phyloP scores from a whole-genome alignment of 1,140 invertebrate genomes.

The Pteromalus puparum region DNA sequence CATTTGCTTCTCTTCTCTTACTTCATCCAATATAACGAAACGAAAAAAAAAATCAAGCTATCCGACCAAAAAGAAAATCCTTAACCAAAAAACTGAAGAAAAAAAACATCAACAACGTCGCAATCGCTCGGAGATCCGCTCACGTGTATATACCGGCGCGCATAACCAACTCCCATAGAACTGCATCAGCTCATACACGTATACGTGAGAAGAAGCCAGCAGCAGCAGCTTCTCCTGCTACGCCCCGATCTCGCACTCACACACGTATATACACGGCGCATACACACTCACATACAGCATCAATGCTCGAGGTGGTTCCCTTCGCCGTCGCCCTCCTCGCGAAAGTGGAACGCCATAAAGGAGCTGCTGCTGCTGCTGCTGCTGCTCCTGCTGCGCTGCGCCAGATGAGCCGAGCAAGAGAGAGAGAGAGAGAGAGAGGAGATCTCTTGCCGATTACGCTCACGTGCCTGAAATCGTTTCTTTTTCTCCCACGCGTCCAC shows the following conservation, averaged over 20 bases:
- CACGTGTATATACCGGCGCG: neutral
- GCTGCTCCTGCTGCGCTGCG: conserved; percentile 47
- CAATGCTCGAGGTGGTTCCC: conserved; percentile 41
- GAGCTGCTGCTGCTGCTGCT: conserved; percentile 64
- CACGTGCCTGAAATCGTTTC: conserved; percentile 63
- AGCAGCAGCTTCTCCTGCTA: conserved; percentile 59
- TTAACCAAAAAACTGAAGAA: neutral
- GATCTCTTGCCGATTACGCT: conserved; percentile 62
- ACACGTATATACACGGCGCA: neutral
- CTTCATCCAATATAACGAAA: neutral
- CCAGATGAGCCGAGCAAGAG: conserved; percentile 46
- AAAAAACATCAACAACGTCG: neutral
- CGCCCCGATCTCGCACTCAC: conserved; percentile 65
- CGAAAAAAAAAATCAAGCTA: neutral
- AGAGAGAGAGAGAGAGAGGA: conserved; percentile 52
- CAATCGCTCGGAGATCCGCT: conserved; percentile 3
- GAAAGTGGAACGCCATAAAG: conserved; percentile 75
- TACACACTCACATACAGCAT: neutral
- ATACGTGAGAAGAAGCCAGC: conserved; percentile 49
- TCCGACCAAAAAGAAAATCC: neutral
- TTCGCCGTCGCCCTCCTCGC: conserved; percentile 65
- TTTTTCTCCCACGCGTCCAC: conserved; percentile 65
- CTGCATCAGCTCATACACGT: neutral
- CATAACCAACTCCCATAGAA: conserved; percentile 27
- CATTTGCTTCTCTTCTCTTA: neutral